Conservation (phyloP, 2,113 vertebrate species). For the Ameiurus melas region DNA sequence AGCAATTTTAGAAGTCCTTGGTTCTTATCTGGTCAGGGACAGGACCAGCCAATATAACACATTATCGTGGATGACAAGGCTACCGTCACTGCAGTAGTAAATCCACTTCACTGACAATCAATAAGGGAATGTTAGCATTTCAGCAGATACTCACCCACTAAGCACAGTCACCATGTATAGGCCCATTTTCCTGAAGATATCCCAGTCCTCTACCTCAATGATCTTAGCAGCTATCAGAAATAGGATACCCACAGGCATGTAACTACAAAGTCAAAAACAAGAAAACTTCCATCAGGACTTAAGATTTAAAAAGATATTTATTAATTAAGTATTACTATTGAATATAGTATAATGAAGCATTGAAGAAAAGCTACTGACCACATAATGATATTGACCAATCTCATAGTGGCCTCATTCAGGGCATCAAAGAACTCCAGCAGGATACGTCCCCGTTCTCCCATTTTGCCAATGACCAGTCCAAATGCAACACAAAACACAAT, state of each 20-base stretch:
- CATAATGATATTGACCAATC: slow-evolving; percentile 95
- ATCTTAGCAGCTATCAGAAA: slow-evolving; percentile 98
- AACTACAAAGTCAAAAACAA: slow-evolving; percentile 72
- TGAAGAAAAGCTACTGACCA: slow-evolving; percentile 76
- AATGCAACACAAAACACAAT: slow-evolving; percentile 96
- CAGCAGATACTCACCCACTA: slow-evolving; percentile 81
- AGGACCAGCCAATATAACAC: slow-evolving; percentile 62
- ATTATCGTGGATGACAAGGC: slow-evolving; percentile 48
- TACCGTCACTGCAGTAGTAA: slow-evolving; percentile 63
- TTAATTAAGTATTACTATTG: neutral
- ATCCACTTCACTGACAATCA: slow-evolving; percentile 55
- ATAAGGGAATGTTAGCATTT: slow-evolving; percentile 51
- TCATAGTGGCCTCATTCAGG: slow-evolving; percentile 95
- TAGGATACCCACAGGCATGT: slow-evolving; percentile 94
- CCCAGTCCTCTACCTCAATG: slow-evolving; percentile 97
- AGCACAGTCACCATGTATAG: slow-evolving; percentile 98
- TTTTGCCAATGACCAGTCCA: slow-evolving; percentile 93
- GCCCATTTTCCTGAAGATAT: slow-evolving; percentile 95
- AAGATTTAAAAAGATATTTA: neutral
- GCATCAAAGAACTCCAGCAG: slow-evolving; percentile 97
- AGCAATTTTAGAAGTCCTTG: slow-evolving; percentile 73
- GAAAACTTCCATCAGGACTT: neutral
- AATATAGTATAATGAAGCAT: neutral
- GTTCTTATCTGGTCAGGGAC: slow-evolving; percentile 67
- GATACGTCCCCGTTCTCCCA: slow-evolving; percentile 92